phyloP scores from a whole-genome alignment of 2,888 invertebrate genomes.

The Drosophila demipolita region DNA sequence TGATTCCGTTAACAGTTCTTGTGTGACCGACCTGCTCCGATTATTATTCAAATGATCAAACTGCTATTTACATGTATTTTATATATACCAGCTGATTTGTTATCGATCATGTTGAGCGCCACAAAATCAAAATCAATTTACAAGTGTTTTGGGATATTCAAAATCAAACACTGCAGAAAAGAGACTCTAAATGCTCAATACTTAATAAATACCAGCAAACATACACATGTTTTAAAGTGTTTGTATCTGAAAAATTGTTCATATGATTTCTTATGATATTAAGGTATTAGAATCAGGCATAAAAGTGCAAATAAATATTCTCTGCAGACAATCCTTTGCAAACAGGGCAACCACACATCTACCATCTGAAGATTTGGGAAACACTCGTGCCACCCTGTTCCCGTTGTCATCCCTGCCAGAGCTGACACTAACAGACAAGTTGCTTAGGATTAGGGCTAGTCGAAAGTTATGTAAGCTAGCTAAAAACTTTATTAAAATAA shows the following conservation, averaged over 20 bases:
- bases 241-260: background rate
- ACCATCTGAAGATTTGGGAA: background rate
- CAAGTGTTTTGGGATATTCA: background rate
- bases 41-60: constrained; percentile 4
- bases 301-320: background rate
- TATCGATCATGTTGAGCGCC: constrained; percentile 13
- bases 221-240: background rate
- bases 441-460: constrained; percentile 12
- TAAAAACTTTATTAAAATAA: constrained; percentile 6
- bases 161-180: background rate
- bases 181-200: background rate
- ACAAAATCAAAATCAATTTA: background rate
- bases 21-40: background rate
- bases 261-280: background rate
- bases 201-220: background rate
- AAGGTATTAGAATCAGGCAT: background rate
- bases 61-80: background rate
- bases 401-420: constrained; percentile 2
- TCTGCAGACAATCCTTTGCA: constrained; percentile 1
- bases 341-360: background rate
- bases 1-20: background rate
- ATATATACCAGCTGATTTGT: constrained; percentile 4
- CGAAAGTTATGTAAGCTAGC: constrained; percentile 15
- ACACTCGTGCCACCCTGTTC: constrained; percentile 10
- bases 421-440: background rate